These are phyloP conservation scores for Carcina quercana DNA, from an alignment of 2,888 invertebrate species.

Conservation along the genomic window DNA sequence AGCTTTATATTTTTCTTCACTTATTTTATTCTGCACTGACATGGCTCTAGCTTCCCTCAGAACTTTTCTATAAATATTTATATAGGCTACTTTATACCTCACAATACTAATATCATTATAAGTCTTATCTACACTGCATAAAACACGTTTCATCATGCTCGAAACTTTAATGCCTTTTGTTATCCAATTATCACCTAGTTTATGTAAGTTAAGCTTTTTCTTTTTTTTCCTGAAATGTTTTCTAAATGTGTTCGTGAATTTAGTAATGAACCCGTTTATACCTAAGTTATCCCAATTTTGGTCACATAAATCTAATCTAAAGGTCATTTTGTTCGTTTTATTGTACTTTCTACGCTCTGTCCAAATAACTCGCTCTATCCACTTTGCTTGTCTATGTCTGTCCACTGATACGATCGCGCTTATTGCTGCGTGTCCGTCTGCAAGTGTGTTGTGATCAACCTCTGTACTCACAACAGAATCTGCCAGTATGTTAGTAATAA, in stretches of 20 bases:
- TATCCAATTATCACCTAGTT: background rate
- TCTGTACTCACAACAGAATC: background rate
- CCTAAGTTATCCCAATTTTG: background rate
- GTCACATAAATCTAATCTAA: too few relatives aligned
- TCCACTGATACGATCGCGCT: background rate
- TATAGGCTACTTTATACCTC: background rate
- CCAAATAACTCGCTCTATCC: background rate
- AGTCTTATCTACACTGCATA: background rate
- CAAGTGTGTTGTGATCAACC: background rate
- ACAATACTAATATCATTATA: background rate
- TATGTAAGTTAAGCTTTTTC: background rate
- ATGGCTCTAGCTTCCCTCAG: background rate
- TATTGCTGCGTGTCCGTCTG: background rate
- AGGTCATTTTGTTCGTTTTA: background rate
- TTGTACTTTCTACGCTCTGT: background rate
- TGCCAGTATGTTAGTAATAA: background rate
- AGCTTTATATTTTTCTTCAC: background rate
- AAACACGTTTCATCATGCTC: background rate
- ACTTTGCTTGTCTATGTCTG: background rate
- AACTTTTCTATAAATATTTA: background rate
- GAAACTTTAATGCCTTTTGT: conserved; percentile 1
- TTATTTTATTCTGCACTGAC: background rate
- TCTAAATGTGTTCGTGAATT: background rate
- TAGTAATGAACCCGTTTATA: background rate
- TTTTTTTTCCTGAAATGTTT: background rate